Evolutionary conservation across 2,113 vertebrate species (phyloP).

Genomic region (Lasiurus borealis): DNA sequence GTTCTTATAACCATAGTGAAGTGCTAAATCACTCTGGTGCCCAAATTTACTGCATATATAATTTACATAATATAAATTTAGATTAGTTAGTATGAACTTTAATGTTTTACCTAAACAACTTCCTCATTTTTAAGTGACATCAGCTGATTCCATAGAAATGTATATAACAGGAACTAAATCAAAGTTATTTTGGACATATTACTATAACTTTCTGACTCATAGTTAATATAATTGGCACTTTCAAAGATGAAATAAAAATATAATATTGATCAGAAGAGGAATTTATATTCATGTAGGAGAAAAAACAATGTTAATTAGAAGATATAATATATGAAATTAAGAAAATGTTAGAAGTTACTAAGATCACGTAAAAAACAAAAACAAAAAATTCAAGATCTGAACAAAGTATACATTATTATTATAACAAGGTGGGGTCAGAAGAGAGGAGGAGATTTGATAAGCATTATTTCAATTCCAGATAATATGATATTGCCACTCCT

Average conservation of each 20-base stretch:
- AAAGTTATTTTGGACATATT: slow-evolving; percentile 6
- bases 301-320: slow-evolving; percentile 8
- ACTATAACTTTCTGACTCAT: neutral
- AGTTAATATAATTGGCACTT: neutral
- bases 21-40: neutral
- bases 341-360: neutral
- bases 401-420: neutral
- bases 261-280: neutral
- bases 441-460: neutral
- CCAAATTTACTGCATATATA: neutral
- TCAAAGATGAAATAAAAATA: neutral
- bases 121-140: slow-evolving; percentile 30
- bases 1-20: neutral
- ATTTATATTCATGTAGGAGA: neutral
- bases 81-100: neutral
- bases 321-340: neutral
- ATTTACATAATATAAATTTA: slow-evolving; percentile 23
- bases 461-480: neutral
- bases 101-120: neutral
- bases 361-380: neutral
- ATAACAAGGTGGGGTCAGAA: neutral
- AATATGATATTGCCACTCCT: neutral
- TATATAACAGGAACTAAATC: neutral
- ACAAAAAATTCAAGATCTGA: neutral
- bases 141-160: slow-evolving; percentile 14